These are phyloP conservation scores for Rhabdornis inornatus DNA, from an alignment of 2,113 vertebrate genomes.

Conservation along the genomic window DNA sequence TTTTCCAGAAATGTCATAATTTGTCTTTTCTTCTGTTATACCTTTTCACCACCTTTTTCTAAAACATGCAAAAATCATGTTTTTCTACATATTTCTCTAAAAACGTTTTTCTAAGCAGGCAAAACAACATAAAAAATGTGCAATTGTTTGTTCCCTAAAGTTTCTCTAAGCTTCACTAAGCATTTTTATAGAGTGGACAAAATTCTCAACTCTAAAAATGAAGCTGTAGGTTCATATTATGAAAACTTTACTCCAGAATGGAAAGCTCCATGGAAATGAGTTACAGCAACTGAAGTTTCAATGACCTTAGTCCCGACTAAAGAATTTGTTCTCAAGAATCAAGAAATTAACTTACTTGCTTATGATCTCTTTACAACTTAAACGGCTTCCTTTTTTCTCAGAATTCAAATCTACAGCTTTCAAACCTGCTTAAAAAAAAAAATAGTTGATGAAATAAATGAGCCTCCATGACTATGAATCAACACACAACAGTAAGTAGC, in stretches of 20 bases:
- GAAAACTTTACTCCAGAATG: neutral
- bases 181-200: neutral
- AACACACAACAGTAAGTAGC: neutral
- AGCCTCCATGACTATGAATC: neutral
- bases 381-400: constrained; percentile 46
- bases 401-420: constrained; percentile 47
- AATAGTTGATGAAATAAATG: neutral
- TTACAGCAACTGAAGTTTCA: neutral
- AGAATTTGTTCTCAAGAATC: neutral
- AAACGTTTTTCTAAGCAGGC: neutral
- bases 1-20: neutral
- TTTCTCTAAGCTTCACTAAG: neutral
- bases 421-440: constrained; percentile 63
- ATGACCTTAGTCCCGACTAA: neutral
- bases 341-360: constrained; percentile 40
- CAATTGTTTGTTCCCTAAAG: neutral
- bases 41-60: neutral
- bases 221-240: neutral
- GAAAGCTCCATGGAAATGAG: neutral
- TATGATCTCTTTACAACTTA: constrained; percentile 49
- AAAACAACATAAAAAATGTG: neutral
- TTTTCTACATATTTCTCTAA: neutral
- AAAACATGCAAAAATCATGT: neutral
- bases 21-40: neutral
- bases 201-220: neutral